A percentile compares a stretch with the other conserved stretches of the same genome.
These are phyloP conservation scores for Orthosia gracilis DNA, from an alignment of 2,888 invertebrate genomes.

Conservation along the genomic window DNA sequence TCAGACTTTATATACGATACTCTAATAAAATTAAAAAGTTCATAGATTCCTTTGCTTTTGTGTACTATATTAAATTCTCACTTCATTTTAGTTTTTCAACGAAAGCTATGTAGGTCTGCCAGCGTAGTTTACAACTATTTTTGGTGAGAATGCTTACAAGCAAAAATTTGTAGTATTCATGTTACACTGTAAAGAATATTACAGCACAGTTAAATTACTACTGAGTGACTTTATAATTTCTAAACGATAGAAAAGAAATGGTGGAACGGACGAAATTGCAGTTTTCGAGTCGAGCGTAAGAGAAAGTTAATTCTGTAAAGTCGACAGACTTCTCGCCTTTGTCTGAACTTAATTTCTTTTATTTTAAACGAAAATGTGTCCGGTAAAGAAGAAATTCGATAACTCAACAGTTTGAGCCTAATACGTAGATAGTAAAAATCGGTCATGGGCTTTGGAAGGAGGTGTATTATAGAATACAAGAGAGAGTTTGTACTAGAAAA, in stretches of 20 bases:
- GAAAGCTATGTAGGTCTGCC: too few relatives aligned
- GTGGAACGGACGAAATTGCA: constrained; percentile 24
- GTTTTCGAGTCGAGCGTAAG: constrained; percentile 22
- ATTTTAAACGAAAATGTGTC: too few relatives aligned
- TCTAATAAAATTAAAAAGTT: too few relatives aligned
- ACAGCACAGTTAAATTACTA: constrained; percentile 13
- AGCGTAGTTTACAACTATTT: background rate
- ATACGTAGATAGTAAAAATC: background rate
- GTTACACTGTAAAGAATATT: constrained; percentile 3
- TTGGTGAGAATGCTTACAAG: constrained; percentile 6
- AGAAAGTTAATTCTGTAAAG: constrained; percentile 13
- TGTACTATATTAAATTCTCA: too few relatives aligned
- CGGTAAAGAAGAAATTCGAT: background rate
- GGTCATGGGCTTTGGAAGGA: background rate
- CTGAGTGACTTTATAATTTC: constrained; percentile 18
- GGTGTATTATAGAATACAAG: background rate
- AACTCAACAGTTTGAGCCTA: background rate
- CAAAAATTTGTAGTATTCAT: constrained; percentile 2
- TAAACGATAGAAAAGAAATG: constrained; percentile 12
- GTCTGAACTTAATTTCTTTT: background rate
- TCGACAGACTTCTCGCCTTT: constrained; percentile 26
- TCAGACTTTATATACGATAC: background rate
- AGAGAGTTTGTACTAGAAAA: background rate
- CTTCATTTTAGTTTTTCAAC: too few relatives aligned
- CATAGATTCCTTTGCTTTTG: too few relatives aligned